Evolutionary conservation across 1,140 invertebrate genomes (phyloP), one percentile per base, ranked within the genome.

Genomic region (Polypedilum pembai): DNA sequence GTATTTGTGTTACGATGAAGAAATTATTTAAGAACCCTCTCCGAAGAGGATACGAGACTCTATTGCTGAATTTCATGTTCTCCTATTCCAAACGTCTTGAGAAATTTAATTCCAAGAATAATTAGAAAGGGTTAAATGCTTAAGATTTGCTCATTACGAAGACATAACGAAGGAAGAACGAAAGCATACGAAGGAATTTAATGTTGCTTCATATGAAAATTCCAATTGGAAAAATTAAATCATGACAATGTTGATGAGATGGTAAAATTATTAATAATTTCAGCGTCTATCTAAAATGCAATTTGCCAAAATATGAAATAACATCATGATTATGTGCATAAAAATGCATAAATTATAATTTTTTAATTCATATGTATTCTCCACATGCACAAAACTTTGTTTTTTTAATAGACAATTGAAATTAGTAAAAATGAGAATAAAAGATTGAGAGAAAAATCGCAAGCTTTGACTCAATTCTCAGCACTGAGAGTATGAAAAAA

Each of bases 51-150:
- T 18, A 7, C 4, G n/a, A 66, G 24, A 69, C 65, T 21, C 65
- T 15, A 56, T 8, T 33, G 24, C 45, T 56, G 12, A 56, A 69
- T 20, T 69, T 69, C 65, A 69, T 69, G 65, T 8, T 69, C 17
- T 5, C 65, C 65, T 69, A 18, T 18, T 69, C 17, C 3, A 18
- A 69, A 69, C 65, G 65, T 69, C 65, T 69, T 69, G 65, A 18
- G 18, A 69, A 18, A 20, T 69, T 69, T 18, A n/a, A 56, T 56
- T 56, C 45, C 45, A 69, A 69, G 65, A 69, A 69, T 69, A 20
- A 18, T 69, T 69, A 18, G 18, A 69, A 69, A 69, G 65, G 65
- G 65, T 69, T 69, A 69, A 56, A 21, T 56, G 12, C 45, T 33
- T 33, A 56, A 69, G 18, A 20, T n/a, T n/a, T 18, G 17, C 65